phyloP scores from a whole-genome alignment of 2,888 invertebrate genomes.

The Drosophila ezoana region DNA sequence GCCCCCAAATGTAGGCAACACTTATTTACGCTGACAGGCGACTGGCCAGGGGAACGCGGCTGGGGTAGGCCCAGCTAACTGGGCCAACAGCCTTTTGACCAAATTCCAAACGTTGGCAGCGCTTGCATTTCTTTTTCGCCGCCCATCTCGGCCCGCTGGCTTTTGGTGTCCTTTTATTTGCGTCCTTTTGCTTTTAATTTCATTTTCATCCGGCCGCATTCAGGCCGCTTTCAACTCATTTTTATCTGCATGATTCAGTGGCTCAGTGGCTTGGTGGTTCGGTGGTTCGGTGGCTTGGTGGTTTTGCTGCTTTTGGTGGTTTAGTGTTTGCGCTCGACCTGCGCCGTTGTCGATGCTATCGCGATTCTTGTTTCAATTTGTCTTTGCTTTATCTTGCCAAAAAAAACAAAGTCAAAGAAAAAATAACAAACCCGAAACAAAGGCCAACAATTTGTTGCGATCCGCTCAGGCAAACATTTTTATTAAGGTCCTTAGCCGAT shows the following conservation, averaged over 20 bases:
- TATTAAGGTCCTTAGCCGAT: slow-evolving; percentile 38
- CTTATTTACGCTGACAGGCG: slow-evolving; percentile 54
- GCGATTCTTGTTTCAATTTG: slow-evolving; percentile 53
- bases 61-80: slow-evolving; percentile 22
- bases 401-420: slow-evolving; percentile 2
- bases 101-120: slow-evolving; percentile 41
- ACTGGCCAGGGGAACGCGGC: background rate
- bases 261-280: background rate
- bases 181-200: slow-evolving; percentile 41
- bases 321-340: background rate
- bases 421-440: background rate
- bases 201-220: slow-evolving; percentile 47
- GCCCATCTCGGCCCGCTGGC: background rate
- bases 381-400: slow-evolving; percentile 32
- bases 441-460: slow-evolving; percentile 33
- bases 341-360: slow-evolving; percentile 43
- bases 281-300: slow-evolving; percentile 5
- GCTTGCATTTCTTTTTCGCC: slow-evolving; percentile 53
- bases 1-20: slow-evolving; percentile 56
- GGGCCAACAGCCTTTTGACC: slow-evolving; percentile 47
- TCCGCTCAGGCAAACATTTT: slow-evolving; percentile 38
- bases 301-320: background rate
- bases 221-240: slow-evolving; percentile 32
- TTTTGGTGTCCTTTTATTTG: slow-evolving; percentile 3
- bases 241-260: slow-evolving; percentile 44